Conservation (phyloP, 2,888 invertebrate species). For the Camptogramma bilineatum region DNA sequence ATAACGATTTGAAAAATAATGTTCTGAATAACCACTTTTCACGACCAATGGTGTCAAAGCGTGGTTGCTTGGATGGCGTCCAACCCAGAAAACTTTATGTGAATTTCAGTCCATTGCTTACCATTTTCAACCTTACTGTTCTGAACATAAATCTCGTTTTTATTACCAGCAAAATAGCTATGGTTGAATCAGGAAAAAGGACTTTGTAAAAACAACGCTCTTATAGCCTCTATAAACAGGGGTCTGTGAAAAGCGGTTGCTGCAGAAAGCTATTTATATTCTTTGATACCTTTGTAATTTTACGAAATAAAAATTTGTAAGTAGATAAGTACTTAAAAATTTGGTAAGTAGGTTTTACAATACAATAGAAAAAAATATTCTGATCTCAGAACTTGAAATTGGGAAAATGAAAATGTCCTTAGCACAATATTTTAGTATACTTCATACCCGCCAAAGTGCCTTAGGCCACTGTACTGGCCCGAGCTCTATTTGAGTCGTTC, state of each 20-base stretch:
- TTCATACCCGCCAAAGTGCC: no score
- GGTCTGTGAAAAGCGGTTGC: background rate
- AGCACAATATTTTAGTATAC: no score
- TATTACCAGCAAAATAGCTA: background rate
- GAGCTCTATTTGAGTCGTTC: no score
- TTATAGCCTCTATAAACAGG: background rate
- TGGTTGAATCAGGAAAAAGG: background rate
- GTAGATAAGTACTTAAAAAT: no score
- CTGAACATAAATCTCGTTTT: background rate
- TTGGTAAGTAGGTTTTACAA: no score
- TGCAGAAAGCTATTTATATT: no score
- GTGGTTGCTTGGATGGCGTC: conserved; percentile 51
- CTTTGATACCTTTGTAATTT: no score
- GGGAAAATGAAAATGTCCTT: no score
- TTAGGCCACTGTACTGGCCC: no score
- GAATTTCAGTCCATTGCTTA: background rate
- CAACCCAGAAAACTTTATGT: conserved; percentile 29
- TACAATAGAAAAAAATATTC: no score
- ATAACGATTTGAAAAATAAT: conserved; percentile 42
- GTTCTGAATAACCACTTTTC: conserved; percentile 53
- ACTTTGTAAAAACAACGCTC: background rate
- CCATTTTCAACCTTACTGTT: background rate
- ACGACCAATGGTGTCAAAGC: conserved; percentile 60
- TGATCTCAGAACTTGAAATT: no score
- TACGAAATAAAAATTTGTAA: no score